Evolutionary conservation across 2,797 vertebrate genomes (phyloP), one percentile per base, ranked within the genome.

Genomic region (Anniella stebbinsi): DNA sequence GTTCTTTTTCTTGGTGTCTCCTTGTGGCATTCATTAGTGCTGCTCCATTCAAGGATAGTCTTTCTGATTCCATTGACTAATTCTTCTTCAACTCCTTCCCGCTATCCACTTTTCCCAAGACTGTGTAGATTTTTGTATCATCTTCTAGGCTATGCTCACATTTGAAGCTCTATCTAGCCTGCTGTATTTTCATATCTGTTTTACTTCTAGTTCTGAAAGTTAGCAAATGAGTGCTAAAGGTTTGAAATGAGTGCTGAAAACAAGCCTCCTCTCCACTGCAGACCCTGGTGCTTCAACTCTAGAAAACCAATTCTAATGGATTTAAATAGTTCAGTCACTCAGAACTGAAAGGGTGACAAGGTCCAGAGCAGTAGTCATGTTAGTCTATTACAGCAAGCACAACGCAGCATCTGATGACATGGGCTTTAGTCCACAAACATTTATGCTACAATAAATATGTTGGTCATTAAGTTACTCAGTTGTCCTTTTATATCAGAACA

Each of bases 11-110:
- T 77, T 41, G 12, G n/a, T 15, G 51, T 38, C 38, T 90, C 54
- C 76, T 60, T 88, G 88, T 92, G 90, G 78, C 51, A 30, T 92
- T 94, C 85, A 78, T 38, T 92, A 84, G 70, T 41, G 3, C 54
- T 41, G 36, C 67, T 80, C 48, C 89, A 88, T 86, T 51, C 87
- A 45, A 76, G 89, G 89, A 77, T 23, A 4, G 48, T 77, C 36
- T 15, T 89, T 81, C 38, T 89, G 0, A 85, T 57, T 87, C 84
- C 15, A 15, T 63, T 86, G 25, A 78, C 63, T n/a, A 87, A 69
- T 51, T 45, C 36, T 80, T 25, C 4, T 25, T 51, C 25, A 2
- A 80, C 1, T 86, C 18, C 36, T 87, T 8, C 77, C 6, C 57
- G 81, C n/a, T 48, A 36, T 78, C 81, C 54, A 85, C 89, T 36